These are phyloP conservation scores for Bubo bubo DNA, from an alignment of 2,113 vertebrate genomes.

Conservation along the genomic window DNA sequence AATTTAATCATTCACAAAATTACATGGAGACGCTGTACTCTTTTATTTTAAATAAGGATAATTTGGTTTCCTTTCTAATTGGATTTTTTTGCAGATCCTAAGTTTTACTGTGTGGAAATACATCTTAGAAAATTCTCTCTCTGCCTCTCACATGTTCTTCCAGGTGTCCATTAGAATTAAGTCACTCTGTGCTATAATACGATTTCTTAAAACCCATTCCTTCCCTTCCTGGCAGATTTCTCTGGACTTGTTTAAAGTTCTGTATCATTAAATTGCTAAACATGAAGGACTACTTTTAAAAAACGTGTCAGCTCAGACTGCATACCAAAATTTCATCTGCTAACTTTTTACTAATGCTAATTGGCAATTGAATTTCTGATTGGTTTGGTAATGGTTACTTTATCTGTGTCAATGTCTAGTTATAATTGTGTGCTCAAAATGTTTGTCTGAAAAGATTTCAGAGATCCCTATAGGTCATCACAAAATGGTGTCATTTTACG, in stretches of 20 bases:
- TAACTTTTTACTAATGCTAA: background rate
- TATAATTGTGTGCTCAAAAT: background rate
- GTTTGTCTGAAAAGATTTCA: background rate
- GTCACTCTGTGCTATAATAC: background rate
- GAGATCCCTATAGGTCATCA: background rate
- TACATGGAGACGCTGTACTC: background rate
- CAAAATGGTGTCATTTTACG: background rate
- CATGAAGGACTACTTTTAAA: background rate
- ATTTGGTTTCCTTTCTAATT: background rate
- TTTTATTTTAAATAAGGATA: background rate
- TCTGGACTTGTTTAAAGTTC: background rate
- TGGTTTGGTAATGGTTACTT: background rate
- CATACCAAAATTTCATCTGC: background rate
- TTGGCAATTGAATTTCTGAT: background rate
- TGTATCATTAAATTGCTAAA: background rate
- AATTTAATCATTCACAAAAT: constrained; percentile 7
- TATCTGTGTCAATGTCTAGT: background rate
- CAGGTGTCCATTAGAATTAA: background rate
- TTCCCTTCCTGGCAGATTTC: background rate
- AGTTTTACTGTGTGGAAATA: background rate
- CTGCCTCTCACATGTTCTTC: background rate
- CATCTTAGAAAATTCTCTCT: background rate
- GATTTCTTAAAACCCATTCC: background rate
- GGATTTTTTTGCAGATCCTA: background rate
- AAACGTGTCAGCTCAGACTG: fast-evolving